These are phyloP conservation scores for Meriones psammophilus DNA, from an alignment of 2,797 vertebrate genomes.

Conservation along the genomic window DNA sequence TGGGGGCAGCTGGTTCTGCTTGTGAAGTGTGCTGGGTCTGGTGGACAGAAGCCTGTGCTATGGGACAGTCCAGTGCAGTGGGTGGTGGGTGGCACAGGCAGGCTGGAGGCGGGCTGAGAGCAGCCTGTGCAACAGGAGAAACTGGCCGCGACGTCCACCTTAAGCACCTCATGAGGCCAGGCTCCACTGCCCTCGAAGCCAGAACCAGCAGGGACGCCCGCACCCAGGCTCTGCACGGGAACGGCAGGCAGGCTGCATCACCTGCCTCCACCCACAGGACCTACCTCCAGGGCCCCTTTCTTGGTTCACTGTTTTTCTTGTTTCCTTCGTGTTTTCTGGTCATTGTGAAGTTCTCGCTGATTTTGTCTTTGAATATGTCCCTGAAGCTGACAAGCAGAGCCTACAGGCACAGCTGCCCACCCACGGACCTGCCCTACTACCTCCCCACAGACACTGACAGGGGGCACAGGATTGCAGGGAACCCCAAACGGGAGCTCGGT, in stretches of 20 bases:
- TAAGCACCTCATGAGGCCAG: not conserved
- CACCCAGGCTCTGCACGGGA: not conserved
- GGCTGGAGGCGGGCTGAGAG: accelerated
- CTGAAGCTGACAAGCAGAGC: not conserved
- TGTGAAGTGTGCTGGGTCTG: not conserved
- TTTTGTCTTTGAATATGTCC: not conserved
- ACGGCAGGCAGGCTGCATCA: not conserved
- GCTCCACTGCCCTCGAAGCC: not conserved
- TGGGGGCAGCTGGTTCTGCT: not conserved
- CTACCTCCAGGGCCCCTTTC: not conserved
- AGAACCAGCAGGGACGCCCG: no score
- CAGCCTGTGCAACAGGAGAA: accelerated
- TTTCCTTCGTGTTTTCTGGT: not conserved
- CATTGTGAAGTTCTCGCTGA: not conserved
- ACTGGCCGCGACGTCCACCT: not conserved
- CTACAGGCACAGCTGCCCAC: no score
- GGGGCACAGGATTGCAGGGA: not conserved
- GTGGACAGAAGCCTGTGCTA: not conserved
- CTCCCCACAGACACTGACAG: accelerated
- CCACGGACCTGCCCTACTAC: not conserved
- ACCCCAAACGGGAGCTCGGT: no score
- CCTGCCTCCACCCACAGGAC: not conserved
- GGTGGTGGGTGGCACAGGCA: not conserved
- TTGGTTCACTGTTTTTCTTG: not conserved
- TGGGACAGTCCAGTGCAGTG: accelerated